These are phyloP conservation scores for Pseudochaenichthys georgianus DNA, from an alignment of 2,797 vertebrate species.

Conservation along the genomic window DNA sequence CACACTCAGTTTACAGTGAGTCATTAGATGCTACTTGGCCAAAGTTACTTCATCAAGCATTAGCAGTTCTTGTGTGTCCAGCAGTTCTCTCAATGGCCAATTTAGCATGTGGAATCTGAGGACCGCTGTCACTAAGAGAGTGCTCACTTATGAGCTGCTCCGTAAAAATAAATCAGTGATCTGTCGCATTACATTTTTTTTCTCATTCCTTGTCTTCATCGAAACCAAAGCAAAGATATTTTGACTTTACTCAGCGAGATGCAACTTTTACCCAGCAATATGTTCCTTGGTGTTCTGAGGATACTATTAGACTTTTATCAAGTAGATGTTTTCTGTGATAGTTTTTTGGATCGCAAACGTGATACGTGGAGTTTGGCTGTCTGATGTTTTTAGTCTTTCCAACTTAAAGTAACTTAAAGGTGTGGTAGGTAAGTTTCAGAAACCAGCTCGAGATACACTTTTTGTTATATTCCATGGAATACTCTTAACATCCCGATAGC, in stretches of 20 bases:
- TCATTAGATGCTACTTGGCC: neutral
- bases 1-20: neutral
- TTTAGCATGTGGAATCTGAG: neutral
- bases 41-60: neutral
- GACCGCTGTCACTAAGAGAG: neutral
- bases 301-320: neutral
- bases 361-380: neutral
- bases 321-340: neutral
- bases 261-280: neutral
- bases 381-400: neutral
- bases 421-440: no score
- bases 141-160: slow-evolving; percentile 12
- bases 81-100: neutral
- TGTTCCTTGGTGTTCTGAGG: neutral
- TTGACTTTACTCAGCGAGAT: neutral
- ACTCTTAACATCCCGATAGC: no score
- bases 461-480: no score
- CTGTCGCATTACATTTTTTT: neutral
- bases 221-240: neutral
- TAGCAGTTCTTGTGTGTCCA: neutral
- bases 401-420: neutral
- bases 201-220: neutral
- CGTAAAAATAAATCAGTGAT: neutral
- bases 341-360: neutral
- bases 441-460: no score